Base-by-base conservation (phyloP, 2,113 vertebrate genomes). In the Bucco capensis region DNA sequence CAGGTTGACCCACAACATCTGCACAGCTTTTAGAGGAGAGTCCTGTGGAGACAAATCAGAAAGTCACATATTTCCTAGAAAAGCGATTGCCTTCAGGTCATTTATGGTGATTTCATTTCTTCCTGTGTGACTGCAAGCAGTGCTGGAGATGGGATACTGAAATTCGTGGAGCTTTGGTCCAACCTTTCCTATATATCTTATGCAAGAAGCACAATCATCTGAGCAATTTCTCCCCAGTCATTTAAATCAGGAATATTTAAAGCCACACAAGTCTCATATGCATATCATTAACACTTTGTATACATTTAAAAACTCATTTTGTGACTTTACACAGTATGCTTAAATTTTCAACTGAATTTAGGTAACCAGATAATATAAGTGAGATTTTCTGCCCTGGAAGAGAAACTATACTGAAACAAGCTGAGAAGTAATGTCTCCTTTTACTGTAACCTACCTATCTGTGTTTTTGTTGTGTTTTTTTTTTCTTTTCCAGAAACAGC, bases 1-100 rank as follows among this genome's bases (percentile, higher is more conserved):
- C 40, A 99, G 98, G 94, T 99, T 99, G 60, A 99, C 99, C 99
- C 99, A 99, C 84, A 99, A 91, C 99, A 99, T 99, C 98, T 99
- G 99, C 33, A 99, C 99, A 1, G 99, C 99, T 96, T 99, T 99
- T 79, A 99, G 96, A 14, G 99, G 99, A 76, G 99, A 99, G 94
- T 99, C 99, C 99, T 99, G 93, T 30, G 56, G 67, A 92, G 23
- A 86, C 21, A 10, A 19, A 70, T 3, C 3, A 42, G 33, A 53
- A 64, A 25, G 49, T 33, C 35, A 49, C 1, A 2, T 16, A 17
- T 67, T 74, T 88, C n/a, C 35, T 49, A 18, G 23, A 79, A 35
- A 71, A 76, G 56, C 1, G 12, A 21, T 2, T 6, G 7, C 6
- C 17, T 21, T 33, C 49, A 57, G 61, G 35, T 51, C 44, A 25